Evolutionary conservation across 2,797 vertebrate genomes (phyloP).

Genomic region (Cottoperca gobio): DNA sequence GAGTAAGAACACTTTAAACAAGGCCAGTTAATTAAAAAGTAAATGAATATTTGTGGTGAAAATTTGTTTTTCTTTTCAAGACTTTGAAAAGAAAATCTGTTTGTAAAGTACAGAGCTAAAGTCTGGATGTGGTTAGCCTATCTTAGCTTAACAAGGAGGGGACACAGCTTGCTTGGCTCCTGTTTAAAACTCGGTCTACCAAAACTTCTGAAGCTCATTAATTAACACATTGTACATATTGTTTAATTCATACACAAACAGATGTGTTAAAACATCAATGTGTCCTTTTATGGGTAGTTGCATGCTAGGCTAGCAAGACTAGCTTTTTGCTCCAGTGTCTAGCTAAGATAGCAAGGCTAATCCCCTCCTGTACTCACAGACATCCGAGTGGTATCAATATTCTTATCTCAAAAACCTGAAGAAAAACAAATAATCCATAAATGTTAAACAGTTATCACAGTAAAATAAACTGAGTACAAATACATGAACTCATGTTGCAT

Average conservation of each 20-base stretch:
- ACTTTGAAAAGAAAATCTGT: neutral
- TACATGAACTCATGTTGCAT: neutral
- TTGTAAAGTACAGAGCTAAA: neutral
- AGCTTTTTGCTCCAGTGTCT: neutral
- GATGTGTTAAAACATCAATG: neutral
- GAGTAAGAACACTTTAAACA: neutral
- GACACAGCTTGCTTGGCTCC: neutral
- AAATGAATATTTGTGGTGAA: neutral
- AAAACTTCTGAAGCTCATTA: neutral
- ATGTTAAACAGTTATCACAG: neutral
- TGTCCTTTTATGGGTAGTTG: neutral
- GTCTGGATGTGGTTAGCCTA: neutral
- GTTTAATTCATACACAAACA: neutral
- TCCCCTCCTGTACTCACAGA: neutral
- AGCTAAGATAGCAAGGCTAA: conserved; percentile 3
- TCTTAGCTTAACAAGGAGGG: neutral
- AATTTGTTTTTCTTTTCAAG: neutral
- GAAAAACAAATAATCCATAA: no score
- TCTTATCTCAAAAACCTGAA: no score
- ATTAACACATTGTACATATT: neutral
- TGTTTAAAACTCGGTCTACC: neutral
- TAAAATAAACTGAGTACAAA: neutral
- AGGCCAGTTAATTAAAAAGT: neutral
- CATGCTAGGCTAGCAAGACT: neutral
- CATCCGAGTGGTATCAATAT: neutral